Evolutionary conservation across 2,888 invertebrate genomes (phyloP).

Genomic region (Thecocarcelia acutangulata): DNA sequence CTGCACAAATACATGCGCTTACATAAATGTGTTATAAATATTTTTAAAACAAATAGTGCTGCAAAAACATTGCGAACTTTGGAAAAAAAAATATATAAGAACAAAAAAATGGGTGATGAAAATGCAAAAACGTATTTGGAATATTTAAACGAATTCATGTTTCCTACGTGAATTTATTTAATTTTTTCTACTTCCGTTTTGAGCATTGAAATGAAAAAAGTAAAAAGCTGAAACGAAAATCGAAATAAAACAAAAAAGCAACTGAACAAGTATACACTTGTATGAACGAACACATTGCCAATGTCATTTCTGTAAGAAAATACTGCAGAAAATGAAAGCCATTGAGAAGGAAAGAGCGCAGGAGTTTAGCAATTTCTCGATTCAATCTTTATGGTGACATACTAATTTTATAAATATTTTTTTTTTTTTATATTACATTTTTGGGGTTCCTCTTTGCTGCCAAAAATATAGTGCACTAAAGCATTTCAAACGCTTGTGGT

Average conservation of each 20-base stretch:
- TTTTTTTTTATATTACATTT: not conserved
- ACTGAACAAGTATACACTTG: not conserved
- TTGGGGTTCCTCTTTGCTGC: not conserved
- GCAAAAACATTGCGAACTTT: slow-evolving; percentile 5
- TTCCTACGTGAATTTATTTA: slow-evolving; percentile 57
- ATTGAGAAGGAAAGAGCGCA: not conserved
- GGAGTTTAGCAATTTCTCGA: slow-evolving; percentile 30
- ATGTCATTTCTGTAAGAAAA: not conserved
- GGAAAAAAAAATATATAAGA: not conserved
- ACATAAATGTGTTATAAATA: slow-evolving; percentile 26
- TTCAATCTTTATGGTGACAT: slow-evolving; percentile 51
- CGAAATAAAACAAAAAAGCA: slow-evolving; percentile 3
- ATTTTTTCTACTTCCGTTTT: not conserved
- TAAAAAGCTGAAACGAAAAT: slow-evolving; percentile 5
- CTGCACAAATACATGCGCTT: not conserved
- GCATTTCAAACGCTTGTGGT: slow-evolving; percentile 44
- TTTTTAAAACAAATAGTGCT: slow-evolving; percentile 7
- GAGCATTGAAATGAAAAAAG: not conserved
- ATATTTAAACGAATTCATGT: slow-evolving; percentile 62
- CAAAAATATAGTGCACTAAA: slow-evolving; percentile 36
- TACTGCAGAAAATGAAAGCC: not conserved
- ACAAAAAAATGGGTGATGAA: slow-evolving; percentile 48
- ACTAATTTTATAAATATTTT: slow-evolving; percentile 51
- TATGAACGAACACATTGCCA: not conserved
- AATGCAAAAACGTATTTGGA: slow-evolving; percentile 55